Conservation (phyloP, 2,888 invertebrate genomes). For the Platycheirus albimanus region DNA sequence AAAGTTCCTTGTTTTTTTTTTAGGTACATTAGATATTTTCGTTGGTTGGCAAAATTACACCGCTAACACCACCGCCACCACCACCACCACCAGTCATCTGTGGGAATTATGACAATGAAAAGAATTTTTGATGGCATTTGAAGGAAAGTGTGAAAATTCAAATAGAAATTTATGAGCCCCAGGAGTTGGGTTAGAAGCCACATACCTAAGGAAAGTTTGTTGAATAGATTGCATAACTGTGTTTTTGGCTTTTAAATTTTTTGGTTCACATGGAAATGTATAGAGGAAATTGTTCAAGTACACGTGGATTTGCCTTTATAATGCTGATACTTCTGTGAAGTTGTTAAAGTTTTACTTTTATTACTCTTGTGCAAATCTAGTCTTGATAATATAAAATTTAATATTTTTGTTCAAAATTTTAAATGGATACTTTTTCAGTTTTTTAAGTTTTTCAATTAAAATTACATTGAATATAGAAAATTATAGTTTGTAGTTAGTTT, state of each 20-base stretch:
- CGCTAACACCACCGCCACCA: background rate
- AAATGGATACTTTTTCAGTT: no score
- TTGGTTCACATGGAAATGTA: background rate
- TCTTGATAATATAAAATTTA: no score
- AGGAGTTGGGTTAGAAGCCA: slow-evolving; percentile 24
- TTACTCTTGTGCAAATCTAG: no score
- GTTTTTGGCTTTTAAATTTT: slow-evolving; percentile 12
- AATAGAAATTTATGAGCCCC: slow-evolving; percentile 53
- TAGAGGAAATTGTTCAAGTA: background rate
- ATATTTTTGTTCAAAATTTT: no score
- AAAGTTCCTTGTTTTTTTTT: slow-evolving; percentile 10
- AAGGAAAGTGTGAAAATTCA: slow-evolving; percentile 41
- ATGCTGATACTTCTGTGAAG: no score
- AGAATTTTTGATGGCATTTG: slow-evolving; percentile 30
- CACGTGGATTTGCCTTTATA: no score
- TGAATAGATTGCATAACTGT: slow-evolving; percentile 29
- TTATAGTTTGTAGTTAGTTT: no score
- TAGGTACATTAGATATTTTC: slow-evolving; percentile 3
- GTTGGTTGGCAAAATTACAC: slow-evolving; percentile 32
- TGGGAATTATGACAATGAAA: slow-evolving; percentile 28
- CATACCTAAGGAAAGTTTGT: slow-evolving; percentile 14
- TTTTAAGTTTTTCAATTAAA: no score
- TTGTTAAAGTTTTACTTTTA: no score
- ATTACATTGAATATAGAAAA: no score
- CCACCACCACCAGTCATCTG: background rate